A percentile compares a stretch with the other conserved stretches of the same genome.
Conservation (phyloP, 2,797 vertebrate species). For the Malurus splendens region DNA sequence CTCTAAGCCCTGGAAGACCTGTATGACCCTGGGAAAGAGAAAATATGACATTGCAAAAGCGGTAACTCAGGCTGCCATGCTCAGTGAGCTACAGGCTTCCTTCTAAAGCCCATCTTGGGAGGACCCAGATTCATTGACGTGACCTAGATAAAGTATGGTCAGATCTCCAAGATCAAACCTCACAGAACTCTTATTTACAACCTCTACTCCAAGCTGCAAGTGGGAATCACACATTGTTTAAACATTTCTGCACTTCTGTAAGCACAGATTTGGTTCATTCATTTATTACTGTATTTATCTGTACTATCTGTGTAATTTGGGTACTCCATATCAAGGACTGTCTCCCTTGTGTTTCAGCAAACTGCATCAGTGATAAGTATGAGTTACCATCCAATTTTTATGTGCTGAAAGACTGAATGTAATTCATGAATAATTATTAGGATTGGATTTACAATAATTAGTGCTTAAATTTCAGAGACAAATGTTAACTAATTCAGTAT, state of each 20-base stretch:
- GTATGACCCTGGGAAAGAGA: slow-evolving; percentile 77
- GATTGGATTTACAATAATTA: background rate
- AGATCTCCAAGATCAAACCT: background rate
- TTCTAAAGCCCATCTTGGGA: background rate
- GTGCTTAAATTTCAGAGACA: background rate
- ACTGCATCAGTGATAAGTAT: background rate
- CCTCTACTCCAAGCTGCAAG: background rate
- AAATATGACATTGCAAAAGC: background rate
- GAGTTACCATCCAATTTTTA: background rate
- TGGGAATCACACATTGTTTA: background rate
- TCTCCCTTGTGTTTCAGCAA: background rate
- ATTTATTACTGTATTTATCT: background rate
- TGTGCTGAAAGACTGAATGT: background rate
- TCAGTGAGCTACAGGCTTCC: background rate
- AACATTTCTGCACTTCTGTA: background rate
- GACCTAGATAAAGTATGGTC: background rate
- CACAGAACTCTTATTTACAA: background rate
- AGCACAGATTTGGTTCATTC: background rate
- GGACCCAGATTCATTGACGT: background rate
- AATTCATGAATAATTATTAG: background rate
- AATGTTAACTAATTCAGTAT: background rate
- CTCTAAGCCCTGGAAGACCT: slow-evolving; percentile 81
- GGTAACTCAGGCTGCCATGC: background rate
- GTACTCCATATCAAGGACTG: background rate
- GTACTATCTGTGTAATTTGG: background rate